phyloP scores from a whole-genome alignment of 1,140 invertebrate species.

The Dysdera silvatica region DNA sequence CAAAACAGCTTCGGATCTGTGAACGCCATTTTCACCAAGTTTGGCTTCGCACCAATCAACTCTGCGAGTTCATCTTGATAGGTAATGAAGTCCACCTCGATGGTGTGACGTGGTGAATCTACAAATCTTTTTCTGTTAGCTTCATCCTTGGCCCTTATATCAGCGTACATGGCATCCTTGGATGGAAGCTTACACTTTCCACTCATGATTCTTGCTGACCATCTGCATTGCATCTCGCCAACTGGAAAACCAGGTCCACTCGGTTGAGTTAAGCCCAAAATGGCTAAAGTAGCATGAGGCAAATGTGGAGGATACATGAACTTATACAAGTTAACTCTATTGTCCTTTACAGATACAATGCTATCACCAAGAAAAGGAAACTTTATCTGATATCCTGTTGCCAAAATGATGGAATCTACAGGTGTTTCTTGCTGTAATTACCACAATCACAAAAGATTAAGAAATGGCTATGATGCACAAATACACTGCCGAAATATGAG shows the following conservation, averaged over 20 bases:
- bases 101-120: conserved; percentile 33
- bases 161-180: conserved; percentile 7
- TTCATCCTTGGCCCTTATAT: conserved; percentile 28
- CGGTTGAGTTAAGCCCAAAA: conserved; percentile 25
- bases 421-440: conserved; percentile 12
- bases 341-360: conserved; percentile 29
- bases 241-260: conserved; percentile 21
- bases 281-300: conserved; percentile 24
- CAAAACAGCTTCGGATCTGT: conserved; percentile 41
- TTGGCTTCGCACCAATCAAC: conserved; percentile 39
- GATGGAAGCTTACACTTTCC: conserved; percentile 35
- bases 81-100: conserved; percentile 28
- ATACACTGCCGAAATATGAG: conserved; percentile 24
- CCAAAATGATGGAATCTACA: conserved; percentile 38
- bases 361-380: conserved; percentile 42
- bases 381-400: conserved; percentile 43
- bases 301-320: conserved; percentile 43
- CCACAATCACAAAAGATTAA: too few species aligned
- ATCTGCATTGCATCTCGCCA: conserved; percentile 26
- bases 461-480: too few species aligned
- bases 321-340: conserved; percentile 47
- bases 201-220: conserved; percentile 23
- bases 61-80: conserved; percentile 38
- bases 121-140: conserved; percentile 35
- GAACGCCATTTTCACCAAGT: conserved; percentile 38